Evolutionary conservation across 2,888 invertebrate genomes (phyloP).

Genomic region (Philaethria dido): DNA sequence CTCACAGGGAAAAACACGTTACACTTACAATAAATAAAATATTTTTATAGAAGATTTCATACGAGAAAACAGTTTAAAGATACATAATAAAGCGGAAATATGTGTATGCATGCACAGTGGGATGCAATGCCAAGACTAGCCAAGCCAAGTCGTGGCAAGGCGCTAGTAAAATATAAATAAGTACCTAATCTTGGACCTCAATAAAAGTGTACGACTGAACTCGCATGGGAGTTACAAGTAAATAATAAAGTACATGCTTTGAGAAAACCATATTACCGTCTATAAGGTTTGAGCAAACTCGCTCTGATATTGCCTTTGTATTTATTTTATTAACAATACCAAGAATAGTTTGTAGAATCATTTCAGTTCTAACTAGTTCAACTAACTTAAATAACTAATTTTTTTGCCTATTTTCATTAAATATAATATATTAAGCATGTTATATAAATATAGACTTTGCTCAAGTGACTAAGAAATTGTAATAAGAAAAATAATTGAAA

Average conservation of each 20-base stretch:
- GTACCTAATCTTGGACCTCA: background rate
- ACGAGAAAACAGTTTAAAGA: too few relatives aligned
- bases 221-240: slow-evolving; percentile 10
- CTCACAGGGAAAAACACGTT: too few relatives aligned
- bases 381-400: background rate
- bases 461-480: too few relatives aligned
- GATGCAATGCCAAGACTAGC: background rate
- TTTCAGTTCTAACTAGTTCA: background rate
- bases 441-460: too few relatives aligned
- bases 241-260: slow-evolving; percentile 19
- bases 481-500: too few relatives aligned
- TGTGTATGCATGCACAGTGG: too few relatives aligned
- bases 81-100: too few relatives aligned
- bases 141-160: background rate
- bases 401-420: too few relatives aligned
- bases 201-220: slow-evolving; percentile 1
- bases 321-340: slow-evolving; percentile 23
- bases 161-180: slow-evolving; percentile 1
- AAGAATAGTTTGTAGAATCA: slow-evolving; percentile 7
- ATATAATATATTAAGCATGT: too few relatives aligned
- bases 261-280: slow-evolving; percentile 3
- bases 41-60: too few relatives aligned
- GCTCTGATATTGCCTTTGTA: slow-evolving; percentile 12
- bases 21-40: too few relatives aligned
- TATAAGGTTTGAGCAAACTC: slow-evolving; percentile 20